Percentiles rank a stretch among this genome's conserved stretches.
Evolutionary conservation across 2,888 invertebrate species (phyloP).

Genomic region (Camponotus fellah): DNA sequence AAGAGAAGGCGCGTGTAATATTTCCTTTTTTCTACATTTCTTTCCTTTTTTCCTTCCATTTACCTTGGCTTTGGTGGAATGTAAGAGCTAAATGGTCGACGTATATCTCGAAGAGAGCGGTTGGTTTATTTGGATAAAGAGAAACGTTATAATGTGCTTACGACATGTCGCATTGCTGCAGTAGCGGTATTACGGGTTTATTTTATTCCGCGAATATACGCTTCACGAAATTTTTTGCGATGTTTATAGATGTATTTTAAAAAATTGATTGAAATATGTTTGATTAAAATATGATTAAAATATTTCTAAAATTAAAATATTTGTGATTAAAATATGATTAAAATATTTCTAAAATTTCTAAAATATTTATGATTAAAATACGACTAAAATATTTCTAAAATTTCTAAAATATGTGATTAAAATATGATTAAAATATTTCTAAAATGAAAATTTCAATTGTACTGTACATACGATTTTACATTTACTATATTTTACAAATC

Average conservation of each 20-base stretch:
- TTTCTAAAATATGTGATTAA: too few species aligned
- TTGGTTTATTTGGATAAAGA: conserved; percentile 21
- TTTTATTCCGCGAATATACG: not conserved
- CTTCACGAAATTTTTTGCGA: too few species aligned
- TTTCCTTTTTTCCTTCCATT: conserved; percentile 52
- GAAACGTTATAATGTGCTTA: conserved; percentile 32
- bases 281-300: too few species aligned
- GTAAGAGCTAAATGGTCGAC: conserved; percentile 63
- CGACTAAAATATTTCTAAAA: too few species aligned
- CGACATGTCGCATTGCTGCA: not conserved
- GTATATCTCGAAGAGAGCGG: conserved; percentile 27
- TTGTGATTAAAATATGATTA: not conserved
- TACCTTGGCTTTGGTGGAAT: conserved; percentile 75
- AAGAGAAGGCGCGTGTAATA: conserved; percentile 42
- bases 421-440: too few species aligned
- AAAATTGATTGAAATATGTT: too few species aligned
- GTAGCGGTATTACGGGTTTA: not conserved
- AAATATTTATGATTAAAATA: too few species aligned
- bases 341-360: not conserved
- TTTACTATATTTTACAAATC: not conserved
- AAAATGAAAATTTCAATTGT: not conserved
- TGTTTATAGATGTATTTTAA: too few species aligned
- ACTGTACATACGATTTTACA: not conserved
- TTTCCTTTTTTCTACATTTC: conserved; percentile 23
- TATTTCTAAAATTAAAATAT: too few species aligned